Evolutionary conservation across 2,113 vertebrate species (phyloP).

Genomic region (Rhinoptilus africanus): DNA sequence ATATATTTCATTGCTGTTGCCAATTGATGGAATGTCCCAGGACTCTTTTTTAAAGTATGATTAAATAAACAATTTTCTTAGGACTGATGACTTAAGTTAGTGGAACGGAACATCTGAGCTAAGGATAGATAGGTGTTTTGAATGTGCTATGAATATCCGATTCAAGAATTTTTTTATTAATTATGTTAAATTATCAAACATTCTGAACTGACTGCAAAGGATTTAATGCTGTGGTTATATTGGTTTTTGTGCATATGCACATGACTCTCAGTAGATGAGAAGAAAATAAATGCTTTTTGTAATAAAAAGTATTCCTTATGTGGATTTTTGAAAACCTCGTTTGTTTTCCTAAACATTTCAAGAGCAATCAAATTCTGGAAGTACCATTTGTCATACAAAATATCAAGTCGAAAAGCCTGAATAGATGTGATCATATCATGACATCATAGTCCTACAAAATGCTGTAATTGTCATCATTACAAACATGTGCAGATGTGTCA

Average conservation of each 20-base stretch:
- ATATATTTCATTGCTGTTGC: neutral
- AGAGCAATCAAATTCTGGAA: neutral
- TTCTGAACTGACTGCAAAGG: neutral
- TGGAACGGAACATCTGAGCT: neutral
- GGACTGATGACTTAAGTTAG: neutral
- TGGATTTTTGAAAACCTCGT: neutral
- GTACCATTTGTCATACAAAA: neutral
- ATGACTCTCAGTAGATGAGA: neutral
- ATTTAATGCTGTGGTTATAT: neutral
- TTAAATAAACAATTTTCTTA: neutral
- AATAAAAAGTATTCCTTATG: neutral
- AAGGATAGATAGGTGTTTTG: neutral
- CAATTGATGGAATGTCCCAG: neutral
- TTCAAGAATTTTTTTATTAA: neutral
- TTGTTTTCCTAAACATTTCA: constrained; percentile 1
- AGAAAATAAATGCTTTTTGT: neutral
- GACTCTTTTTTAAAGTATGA: neutral
- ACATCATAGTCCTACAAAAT: constrained; percentile 22
- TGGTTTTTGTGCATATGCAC: neutral
- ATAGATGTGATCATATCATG: constrained; percentile 32
- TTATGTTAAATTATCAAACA: neutral
- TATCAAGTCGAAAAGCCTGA: neutral
- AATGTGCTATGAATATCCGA: neutral
- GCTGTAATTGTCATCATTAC: constrained; percentile 14
- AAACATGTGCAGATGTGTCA: neutral